phyloP scores from a whole-genome alignment of 2,888 invertebrate species.

The Tetramorium bicarinatum region DNA sequence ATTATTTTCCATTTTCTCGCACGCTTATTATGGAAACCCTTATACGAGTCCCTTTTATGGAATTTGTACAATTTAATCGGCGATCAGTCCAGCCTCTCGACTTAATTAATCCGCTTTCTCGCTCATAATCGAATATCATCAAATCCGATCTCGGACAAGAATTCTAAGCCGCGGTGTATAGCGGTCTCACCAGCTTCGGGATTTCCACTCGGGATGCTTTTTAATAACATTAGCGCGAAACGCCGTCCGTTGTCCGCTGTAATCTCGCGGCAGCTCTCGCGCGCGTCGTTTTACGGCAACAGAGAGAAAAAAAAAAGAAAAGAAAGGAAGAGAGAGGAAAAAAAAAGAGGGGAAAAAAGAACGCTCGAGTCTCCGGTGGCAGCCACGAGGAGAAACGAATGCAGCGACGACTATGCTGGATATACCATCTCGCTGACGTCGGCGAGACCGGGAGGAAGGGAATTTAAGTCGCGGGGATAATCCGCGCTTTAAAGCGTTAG shows the following conservation, averaged over 20 bases:
- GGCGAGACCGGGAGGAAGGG: constrained; percentile 51
- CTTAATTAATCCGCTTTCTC: too few species aligned
- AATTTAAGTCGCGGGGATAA: constrained; percentile 79
- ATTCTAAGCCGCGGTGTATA: background rate
- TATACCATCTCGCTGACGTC: constrained; percentile 36
- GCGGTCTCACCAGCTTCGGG: constrained; percentile 7
- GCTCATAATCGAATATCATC: background rate
- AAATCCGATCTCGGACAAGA: constrained; percentile 12
- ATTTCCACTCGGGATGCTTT: constrained; percentile 59
- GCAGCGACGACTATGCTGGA: constrained; percentile 36
- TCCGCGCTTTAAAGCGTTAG: constrained; percentile 80
- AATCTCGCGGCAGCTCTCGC: constrained; percentile 61
- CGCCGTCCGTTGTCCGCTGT: constrained; percentile 65
- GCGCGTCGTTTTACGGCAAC: constrained; percentile 50
- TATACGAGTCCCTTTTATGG: too few species aligned
- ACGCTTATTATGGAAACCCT: background rate
- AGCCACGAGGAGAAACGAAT: constrained; percentile 46
- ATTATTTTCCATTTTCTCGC: background rate
- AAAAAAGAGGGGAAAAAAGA: constrained; percentile 36
- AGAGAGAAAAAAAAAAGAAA: background rate
- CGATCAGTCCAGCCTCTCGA: background rate
- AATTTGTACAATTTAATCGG: background rate
- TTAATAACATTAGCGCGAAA: constrained; percentile 71
- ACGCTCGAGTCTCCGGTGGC: constrained; percentile 56
- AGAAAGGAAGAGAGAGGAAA: background rate